Evolutionary conservation across 2,113 vertebrate genomes (phyloP), one percentile per base, ranked within the genome.

Genomic region (Epinephelus cyanopodus): DNA sequence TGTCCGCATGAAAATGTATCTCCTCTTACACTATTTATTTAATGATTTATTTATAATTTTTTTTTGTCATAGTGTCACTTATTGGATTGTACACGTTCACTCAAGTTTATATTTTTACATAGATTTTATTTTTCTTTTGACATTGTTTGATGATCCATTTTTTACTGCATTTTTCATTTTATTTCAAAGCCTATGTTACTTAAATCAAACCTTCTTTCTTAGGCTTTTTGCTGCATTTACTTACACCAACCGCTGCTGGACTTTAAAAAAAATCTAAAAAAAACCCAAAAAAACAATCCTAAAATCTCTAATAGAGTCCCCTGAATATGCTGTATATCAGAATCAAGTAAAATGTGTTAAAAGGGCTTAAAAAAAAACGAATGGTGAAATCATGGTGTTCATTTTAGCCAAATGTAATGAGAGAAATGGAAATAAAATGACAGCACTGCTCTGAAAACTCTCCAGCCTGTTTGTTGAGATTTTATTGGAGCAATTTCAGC

Each of bases 371-470:
- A 15, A 45, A 63, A n/a, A 69, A 56, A 5, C 53, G 18, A 65
- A 62, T 39, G 23, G 27, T 77, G 37, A 39, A 58, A 39, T 81
- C 13, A 7, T 18, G 27, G 47, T 63, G 72, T 54, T 62, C 12
- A 14, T 66, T 76, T 78, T 52, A 1, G 45, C 53, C 4, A 33
- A 62, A 85, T 54, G 62, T 42, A 74, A 76, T 63, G 37, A 62
- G 29, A 82, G 50, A 82, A 39, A 70, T 87, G 74, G 60, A 87
- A 90, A 74, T 68, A 73, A 73, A 74, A 74, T 77, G 72, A 90
- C 71, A 71, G 70, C 74, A 72, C 75, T 37, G 50, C 70, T 74
- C 74, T 73, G 48, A 81, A 73, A 82, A 74, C 27, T 58, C 21
- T 7, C 58, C 60, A 54, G 33, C 63, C 54, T 84, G 67, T 82